These are phyloP conservation scores for Theodoxus fluviatilis DNA, from an alignment of 2,888 invertebrate genomes.

Conservation along the genomic window DNA sequence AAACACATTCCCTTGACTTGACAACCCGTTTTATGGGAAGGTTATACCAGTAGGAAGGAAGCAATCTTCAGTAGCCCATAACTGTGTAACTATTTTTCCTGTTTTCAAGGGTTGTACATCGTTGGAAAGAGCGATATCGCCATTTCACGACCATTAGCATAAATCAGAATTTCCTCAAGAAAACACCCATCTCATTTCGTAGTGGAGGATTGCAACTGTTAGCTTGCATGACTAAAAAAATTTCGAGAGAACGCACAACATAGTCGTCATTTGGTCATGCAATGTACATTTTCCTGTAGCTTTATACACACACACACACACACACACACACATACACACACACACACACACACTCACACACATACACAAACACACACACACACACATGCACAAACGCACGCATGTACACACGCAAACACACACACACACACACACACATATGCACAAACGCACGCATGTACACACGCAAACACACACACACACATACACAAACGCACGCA, in stretches of 20 bases:
- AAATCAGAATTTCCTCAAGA: too few relatives aligned
- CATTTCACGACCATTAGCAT: background rate
- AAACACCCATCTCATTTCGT: too few relatives aligned
- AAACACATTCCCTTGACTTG: too few relatives aligned
- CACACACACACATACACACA: background rate
- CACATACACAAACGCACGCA: background rate
- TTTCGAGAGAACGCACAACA: too few relatives aligned
- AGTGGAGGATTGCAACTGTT: too few relatives aligned
- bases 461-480: background rate
- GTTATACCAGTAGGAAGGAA: too few relatives aligned
- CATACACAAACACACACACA: conserved; percentile 22
- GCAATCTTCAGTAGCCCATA: too few relatives aligned
- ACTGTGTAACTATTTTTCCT: too few relatives aligned
- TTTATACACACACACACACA: background rate
- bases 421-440: background rate
- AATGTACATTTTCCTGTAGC: background rate
- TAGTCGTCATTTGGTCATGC: background rate
- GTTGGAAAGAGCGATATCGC: too few relatives aligned
- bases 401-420: conserved; percentile 4
- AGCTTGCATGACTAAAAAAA: too few relatives aligned
- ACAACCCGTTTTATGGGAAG: too few relatives aligned
- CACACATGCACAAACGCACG: background rate
- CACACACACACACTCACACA: conserved; percentile 20
- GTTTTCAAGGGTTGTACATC: too few relatives aligned
- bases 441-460: background rate